Conservation (phyloP, 1,140 invertebrate species). For the Solen grandis region DNA sequence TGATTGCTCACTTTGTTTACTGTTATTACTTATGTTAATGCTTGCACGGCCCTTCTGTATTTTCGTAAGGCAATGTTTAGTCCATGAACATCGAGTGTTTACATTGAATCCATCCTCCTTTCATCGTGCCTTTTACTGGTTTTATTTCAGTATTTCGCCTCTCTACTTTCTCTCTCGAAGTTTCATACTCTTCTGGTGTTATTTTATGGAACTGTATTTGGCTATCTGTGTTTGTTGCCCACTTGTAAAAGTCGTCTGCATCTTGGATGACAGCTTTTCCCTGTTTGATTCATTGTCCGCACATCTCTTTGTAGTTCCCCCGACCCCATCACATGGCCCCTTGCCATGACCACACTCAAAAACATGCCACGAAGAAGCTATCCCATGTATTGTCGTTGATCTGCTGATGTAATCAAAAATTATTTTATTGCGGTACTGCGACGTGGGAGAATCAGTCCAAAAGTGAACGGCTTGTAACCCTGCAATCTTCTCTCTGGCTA, state of each 20-base stretch:
- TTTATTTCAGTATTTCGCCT: neutral
- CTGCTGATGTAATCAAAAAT: slow-evolving; percentile 26
- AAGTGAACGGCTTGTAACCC: slow-evolving; percentile 41
- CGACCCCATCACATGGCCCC: slow-evolving; percentile 40
- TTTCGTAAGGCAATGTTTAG: slow-evolving; percentile 4
- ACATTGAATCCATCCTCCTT: slow-evolving; percentile 20
- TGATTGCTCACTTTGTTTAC: neutral
- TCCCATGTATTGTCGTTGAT: neutral
- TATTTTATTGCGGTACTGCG: slow-evolving; percentile 51
- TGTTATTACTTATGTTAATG: too few relatives aligned
- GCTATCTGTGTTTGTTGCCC: slow-evolving; percentile 32
- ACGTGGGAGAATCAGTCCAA: slow-evolving; percentile 51
- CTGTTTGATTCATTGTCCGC: slow-evolving; percentile 31
- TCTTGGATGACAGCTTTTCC: slow-evolving; percentile 33
- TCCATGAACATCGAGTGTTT: neutral
- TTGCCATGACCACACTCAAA: slow-evolving; percentile 51
- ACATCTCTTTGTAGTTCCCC: slow-evolving; percentile 41
- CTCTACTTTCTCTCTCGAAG: slow-evolving; percentile 7
- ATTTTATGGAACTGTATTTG: slow-evolving; percentile 27
- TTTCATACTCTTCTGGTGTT: slow-evolving; percentile 32
- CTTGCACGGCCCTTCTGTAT: neutral
- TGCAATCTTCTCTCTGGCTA: neutral
- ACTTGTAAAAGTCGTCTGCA: slow-evolving; percentile 54
- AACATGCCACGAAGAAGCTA: slow-evolving; percentile 44
- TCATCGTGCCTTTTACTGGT: slow-evolving; percentile 55